Evolutionary conservation across 2,888 invertebrate species (phyloP), one percentile per base, ranked within the genome.

Genomic region (Drosophila borborema): DNA sequence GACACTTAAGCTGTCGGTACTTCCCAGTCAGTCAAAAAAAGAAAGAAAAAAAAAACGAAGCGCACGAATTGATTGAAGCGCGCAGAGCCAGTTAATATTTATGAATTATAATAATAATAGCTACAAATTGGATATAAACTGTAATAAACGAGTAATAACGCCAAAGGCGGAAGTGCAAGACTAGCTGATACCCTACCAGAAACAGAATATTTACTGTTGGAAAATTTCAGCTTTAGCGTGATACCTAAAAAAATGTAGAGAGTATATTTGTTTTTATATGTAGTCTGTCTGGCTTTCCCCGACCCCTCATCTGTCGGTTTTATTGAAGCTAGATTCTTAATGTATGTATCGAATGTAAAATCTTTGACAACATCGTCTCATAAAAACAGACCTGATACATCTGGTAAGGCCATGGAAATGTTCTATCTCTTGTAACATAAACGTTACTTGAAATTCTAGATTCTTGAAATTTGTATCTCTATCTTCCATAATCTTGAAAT

Each of bases 11-110:
- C 38, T 53, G 23, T 56, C 36, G 60, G 38, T 46, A 60, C 54
- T 75, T 77, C 58, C 59, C 65, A 34, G 43, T 34, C 55, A 14
- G 36, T 28, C n/a, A 34, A 36, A 14, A 54, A 46, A 61, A 54
- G 10, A 6, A 28, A 51, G 28, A 36, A 10, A 54, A 9, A 54
- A 9, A 53, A 61, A 54, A 12, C 53, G 18, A 58, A 18, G 56
- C 23, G 40, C 45, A 10, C 31, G 49, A 18, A 9, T 7, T 36
- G 45, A 8, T 36, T n/a, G 9, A n/a, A 48, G 34, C 66, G 28
- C 41, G 28, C 28, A 45, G 3, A 67, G 23, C 41, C 46, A n/a
- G 60, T 56, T 46, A 23, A 20, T n/a, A 54, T n/a, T 34, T 67
- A 23, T 40, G 16, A 18, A 34, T 54, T 16, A 66, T 7, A 23